Evolutionary conservation across 2,797 vertebrate species (phyloP), one percentile per base, ranked within the genome.

Genomic region (Microchirus variegatus): DNA sequence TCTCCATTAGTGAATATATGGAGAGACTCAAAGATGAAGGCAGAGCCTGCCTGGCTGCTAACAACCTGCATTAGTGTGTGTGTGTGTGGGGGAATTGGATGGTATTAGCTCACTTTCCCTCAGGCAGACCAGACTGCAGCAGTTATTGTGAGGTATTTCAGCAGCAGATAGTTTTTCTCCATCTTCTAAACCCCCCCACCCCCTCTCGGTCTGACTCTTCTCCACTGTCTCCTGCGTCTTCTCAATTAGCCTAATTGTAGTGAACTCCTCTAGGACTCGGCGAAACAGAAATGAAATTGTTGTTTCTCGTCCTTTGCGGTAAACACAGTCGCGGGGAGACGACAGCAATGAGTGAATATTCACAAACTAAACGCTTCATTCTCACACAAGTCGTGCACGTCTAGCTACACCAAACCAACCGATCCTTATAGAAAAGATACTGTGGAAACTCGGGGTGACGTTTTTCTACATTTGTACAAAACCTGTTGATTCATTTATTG

Each of bases 161-260:
- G n/a, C 13, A 6, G 5, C 15, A 0, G 15, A 14, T 18, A 4
- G 2, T 50, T 16, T 70, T 43, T 53, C 48, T 51, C 19, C 26
- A 7, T 44, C 37, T 9, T 17, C 35, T 51, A 7, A 36, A 45
- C 54, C 53, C 62, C 62, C 18, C 54, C 53, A 59, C 62, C 18
- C 19, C 35, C 11, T 1, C 65, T 50, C 44, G 10, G 17, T 54
- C 61, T 71, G 31, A 66, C 62, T 53, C 43, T 0, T 3, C 59
- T 67, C 46, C n/a, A 49, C 59, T 47, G 55, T 76, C 59, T 31
- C 31, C 31, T 1, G 1, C 7, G 31, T 31, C 51, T 35, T 42
- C 55, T 58, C 73, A 73, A 81, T 77, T 77, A 70, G 45, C 44
- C 73, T 60, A 51, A 51, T 69, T 49, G 44, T 1, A n/a, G 54